Evolutionary conservation across 2,888 invertebrate genomes (phyloP), one percentile per base, ranked within the genome.

Genomic region (Pollenia griseotomentosa): DNA sequence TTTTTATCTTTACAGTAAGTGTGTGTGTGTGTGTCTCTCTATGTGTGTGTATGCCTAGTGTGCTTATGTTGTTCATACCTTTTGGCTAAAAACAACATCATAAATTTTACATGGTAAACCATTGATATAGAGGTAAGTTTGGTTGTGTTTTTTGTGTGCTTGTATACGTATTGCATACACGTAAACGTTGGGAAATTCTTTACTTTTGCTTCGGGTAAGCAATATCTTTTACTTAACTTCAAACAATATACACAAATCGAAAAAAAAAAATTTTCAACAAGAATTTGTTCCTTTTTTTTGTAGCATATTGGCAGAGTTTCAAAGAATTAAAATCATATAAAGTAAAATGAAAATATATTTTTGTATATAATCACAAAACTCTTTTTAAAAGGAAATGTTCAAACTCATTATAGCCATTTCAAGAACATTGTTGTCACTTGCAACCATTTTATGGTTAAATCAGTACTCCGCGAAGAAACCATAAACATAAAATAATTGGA

Each of bases 21-120:
- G 44, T 14, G 59, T 57, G 5, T 66, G 12, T 44, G 57, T 65
- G 16, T 71, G 16, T 59, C 23, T 16, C 0, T 55, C 7, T 75
- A 33, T 75, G 16, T 65, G n/a, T 74, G 42, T 40, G 55, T 61
- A n/a, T 83, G 66, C 33, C 33, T 33, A 6, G 33, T 33, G 6
- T 73, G 46, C 16, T 57, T 46, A 23, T 78, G 61, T 83, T 87
- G 82, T 85, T 82, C 82, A 73, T 85, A 79, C 85, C 83, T 88
- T 77, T 88, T 85, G 85, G 87, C 82, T 82, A 83, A 87, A 87
- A 87, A 87, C 82, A 87, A 87, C 85, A 87, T 85, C 85, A 85
- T 84, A 85, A 87, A 87, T 87, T 81, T 84, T 81, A 80, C 80
- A 83, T 87, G 83, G 86, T 83, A 87, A 83, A 84, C 86, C 86